Conservation (phyloP, 1,140 invertebrate species). For the Leptinotarsa texana region DNA sequence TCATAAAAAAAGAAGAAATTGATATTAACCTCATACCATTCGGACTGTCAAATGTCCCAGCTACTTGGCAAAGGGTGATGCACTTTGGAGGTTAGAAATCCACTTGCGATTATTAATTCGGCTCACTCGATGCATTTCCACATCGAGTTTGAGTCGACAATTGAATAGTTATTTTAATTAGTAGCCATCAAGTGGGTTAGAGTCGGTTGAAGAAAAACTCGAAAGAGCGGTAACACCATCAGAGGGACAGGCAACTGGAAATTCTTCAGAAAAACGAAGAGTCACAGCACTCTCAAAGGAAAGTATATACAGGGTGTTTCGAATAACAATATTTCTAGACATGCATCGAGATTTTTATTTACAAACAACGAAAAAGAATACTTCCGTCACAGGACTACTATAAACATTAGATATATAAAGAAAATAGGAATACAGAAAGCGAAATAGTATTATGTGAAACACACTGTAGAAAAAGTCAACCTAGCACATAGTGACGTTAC, state of each 20-base stretch:
- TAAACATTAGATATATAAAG: conserved; percentile 24
- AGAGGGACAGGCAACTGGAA: neutral
- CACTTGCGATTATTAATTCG: too few relatives aligned
- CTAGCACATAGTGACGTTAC: conserved; percentile 10
- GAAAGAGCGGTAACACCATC: neutral
- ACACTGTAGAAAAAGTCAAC: conserved; percentile 28
- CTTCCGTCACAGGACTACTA: conserved; percentile 9
- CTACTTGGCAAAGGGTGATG: too few relatives aligned
- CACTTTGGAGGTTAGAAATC: too few relatives aligned
- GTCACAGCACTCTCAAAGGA: neutral
- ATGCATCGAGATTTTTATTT: conserved; percentile 25
- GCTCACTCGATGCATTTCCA: too few relatives aligned
- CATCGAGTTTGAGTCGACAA: too few relatives aligned
- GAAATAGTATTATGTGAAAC: conserved; percentile 33
- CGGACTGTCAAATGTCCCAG: too few relatives aligned
- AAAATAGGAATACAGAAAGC: conserved; percentile 21
- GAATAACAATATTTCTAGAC: conserved; percentile 30
- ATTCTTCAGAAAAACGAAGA: neutral
- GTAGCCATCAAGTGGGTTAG: neutral
- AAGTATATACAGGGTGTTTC: conserved; percentile 31
- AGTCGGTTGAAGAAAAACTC: neutral
- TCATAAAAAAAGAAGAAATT: too few relatives aligned
- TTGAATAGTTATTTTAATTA: too few relatives aligned
- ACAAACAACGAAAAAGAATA: conserved; percentile 26
- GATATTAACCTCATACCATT: too few relatives aligned